A percentile compares a stretch with the other conserved stretches of the same genome.
These are phyloP conservation scores for Smithornis capensis DNA, from an alignment of 2,113 vertebrate species.

Conservation along the genomic window DNA sequence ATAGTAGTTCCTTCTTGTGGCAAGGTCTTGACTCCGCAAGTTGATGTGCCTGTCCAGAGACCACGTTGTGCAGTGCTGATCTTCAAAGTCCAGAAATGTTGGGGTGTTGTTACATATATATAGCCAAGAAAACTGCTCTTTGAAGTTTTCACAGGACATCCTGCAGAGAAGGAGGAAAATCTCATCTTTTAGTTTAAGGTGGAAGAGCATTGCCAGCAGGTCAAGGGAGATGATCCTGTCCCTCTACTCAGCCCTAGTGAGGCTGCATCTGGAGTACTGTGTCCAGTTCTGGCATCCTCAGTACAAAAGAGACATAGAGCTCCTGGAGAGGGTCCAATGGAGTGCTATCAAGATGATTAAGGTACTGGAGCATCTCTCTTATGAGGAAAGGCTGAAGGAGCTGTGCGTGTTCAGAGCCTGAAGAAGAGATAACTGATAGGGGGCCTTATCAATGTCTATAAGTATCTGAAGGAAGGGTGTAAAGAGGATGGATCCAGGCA, in stretches of 20 bases:
- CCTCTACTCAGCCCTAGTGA: background rate
- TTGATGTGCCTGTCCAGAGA: background rate
- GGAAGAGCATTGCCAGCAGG: background rate
- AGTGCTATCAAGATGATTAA: background rate
- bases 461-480: background rate
- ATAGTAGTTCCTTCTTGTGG: background rate
- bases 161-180: slow-evolving; percentile 37
- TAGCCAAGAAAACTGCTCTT: slow-evolving; percentile 60
- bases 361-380: background rate
- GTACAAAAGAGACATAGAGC: background rate
- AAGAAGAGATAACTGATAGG: background rate
- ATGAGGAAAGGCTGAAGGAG: background rate
- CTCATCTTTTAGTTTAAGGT: background rate
- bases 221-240: background rate
- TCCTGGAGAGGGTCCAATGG: fast-evolving
- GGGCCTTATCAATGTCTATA: background rate
- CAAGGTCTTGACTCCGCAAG: background rate
- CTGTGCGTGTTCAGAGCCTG: background rate
- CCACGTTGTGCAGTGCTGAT: slow-evolving; percentile 22
- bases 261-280: background rate
- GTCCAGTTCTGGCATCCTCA: background rate
- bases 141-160: slow-evolving; percentile 74
- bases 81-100: slow-evolving; percentile 45
- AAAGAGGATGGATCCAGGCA: background rate
- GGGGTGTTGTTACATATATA: slow-evolving; percentile 69